These are phyloP conservation scores for Salvelinus namaycush DNA, from an alignment of 2,113 vertebrate genomes.

Conservation along the genomic window DNA sequence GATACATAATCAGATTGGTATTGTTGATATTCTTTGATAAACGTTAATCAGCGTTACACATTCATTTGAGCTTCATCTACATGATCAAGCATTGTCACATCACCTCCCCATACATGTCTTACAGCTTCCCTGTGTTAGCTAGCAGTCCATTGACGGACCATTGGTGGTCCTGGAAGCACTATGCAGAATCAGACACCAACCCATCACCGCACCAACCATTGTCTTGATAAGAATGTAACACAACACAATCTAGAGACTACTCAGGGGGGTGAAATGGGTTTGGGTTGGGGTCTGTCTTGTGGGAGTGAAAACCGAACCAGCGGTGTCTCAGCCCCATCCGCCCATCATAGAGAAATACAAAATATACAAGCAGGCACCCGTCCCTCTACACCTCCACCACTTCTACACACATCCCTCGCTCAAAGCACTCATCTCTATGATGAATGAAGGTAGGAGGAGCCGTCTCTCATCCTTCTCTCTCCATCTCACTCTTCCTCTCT, in stretches of 20 bases:
- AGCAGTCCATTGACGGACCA: constrained; percentile 37
- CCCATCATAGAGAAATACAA: constrained; percentile 49
- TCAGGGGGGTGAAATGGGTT: constrained; percentile 17
- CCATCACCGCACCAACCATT: constrained; percentile 64
- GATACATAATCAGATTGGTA: neutral
- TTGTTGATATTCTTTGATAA: neutral
- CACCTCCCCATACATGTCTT: constrained; percentile 25
- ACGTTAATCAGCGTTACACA: neutral
- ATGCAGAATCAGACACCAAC: constrained; percentile 51
- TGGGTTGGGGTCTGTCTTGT: constrained; percentile 41
- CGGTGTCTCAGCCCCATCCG: constrained; percentile 61
- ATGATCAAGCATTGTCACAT: constrained; percentile 9
- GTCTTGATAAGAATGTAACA: neutral
- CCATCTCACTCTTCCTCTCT: constrained; percentile 1
- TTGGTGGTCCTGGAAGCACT: constrained; percentile 37
- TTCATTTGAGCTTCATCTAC: constrained; percentile 1
- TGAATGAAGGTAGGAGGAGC: neutral
- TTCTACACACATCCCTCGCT: neutral
- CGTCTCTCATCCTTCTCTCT: neutral
- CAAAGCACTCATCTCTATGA: constrained; percentile 19
- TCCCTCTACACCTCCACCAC: constrained; percentile 31
- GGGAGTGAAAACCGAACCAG: constrained; percentile 71
- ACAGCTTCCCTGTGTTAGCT: constrained; percentile 12
- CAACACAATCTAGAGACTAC: constrained; percentile 3
- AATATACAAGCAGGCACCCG: constrained; percentile 59